A percentile compares a stretch with the other conserved stretches of the same genome.
Evolutionary conservation across 2,113 vertebrate species (phyloP).

Genomic region (Dicentrarchus labrax): DNA sequence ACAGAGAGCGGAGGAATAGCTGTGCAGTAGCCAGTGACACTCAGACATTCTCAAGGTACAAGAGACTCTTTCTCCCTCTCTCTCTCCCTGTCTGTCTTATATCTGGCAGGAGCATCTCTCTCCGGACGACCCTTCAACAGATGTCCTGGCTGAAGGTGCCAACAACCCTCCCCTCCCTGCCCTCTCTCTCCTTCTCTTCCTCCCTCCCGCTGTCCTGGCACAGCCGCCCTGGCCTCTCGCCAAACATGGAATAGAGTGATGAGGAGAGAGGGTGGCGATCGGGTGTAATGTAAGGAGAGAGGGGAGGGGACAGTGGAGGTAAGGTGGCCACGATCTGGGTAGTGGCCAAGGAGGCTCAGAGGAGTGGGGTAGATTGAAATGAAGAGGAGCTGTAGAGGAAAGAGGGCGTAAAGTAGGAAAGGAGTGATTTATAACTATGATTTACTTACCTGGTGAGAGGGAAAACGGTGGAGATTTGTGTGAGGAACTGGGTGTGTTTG

Average conservation of each 20-base stretch:
- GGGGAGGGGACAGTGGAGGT: constrained; percentile 18
- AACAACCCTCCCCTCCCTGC: constrained; percentile 38
- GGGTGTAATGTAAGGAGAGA: constrained; percentile 28
- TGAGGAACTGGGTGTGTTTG: constrained; percentile 17
- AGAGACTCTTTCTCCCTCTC: constrained; percentile 16
- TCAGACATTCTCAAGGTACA: constrained; percentile 57
- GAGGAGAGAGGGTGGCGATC: constrained; percentile 47
- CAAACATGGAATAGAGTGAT: constrained; percentile 57
- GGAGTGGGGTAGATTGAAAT: constrained; percentile 20
- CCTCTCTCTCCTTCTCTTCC: constrained; percentile 23
- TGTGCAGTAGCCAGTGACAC: constrained; percentile 44
- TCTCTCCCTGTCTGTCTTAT: constrained; percentile 38
- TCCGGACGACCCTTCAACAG: constrained; percentile 51
- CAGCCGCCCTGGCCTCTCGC: constrained; percentile 16
- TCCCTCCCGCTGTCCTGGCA: constrained; percentile 40
- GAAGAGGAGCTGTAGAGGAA: constrained; percentile 15
- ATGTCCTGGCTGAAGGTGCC: constrained; percentile 47
- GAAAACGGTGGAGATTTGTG: constrained; percentile 10
- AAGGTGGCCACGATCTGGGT: constrained; percentile 30
- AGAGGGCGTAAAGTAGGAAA: constrained; percentile 1
- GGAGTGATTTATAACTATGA: constrained; percentile 2
- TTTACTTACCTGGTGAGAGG: constrained; percentile 60
- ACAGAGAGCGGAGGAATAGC: constrained; percentile 23
- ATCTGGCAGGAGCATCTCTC: constrained; percentile 57
- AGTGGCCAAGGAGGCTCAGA: constrained; percentile 11